phyloP scores from a whole-genome alignment of 2,888 invertebrate species.

The Megamerina dolium region DNA sequence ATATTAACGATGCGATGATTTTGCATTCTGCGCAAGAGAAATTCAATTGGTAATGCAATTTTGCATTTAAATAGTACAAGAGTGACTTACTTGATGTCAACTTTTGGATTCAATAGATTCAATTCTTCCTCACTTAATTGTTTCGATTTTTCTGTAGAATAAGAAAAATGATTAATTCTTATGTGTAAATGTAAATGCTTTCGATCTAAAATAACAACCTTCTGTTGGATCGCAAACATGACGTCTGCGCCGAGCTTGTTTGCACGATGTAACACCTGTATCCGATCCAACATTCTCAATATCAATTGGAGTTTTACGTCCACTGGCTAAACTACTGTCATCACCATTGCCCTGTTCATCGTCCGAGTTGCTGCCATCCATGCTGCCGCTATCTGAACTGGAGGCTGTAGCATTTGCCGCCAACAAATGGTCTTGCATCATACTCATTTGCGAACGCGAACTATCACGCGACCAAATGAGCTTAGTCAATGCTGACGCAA shows the following conservation, averaged over 20 bases:
- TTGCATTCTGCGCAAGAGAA: conserved; percentile 28
- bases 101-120: conserved; percentile 29
- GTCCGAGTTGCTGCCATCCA: conserved; percentile 74
- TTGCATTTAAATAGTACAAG: background rate
- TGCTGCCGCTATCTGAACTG: conserved; percentile 75
- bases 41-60: background rate
- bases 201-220: conserved; percentile 20
- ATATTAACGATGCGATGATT: conserved; percentile 46
- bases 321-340: conserved; percentile 57
- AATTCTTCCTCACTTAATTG: conserved; percentile 33
- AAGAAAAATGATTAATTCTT: background rate
- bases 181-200: background rate
- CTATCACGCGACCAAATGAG: conserved; percentile 80
- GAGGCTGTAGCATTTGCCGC: conserved; percentile 51
- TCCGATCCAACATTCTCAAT: conserved; percentile 50
- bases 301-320: conserved; percentile 48
- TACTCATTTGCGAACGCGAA: conserved; percentile 49
- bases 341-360: conserved; percentile 58
- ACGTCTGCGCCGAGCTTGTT: conserved; percentile 47
- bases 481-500: conserved; percentile 84
- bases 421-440: conserved; percentile 48
- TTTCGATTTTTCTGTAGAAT: conserved; percentile 31
- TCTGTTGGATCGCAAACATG: conserved; percentile 44
- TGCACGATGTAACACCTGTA: conserved; percentile 53
- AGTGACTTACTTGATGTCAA: conserved; percentile 36